phyloP scores from a whole-genome alignment of 2,888 invertebrate genomes.

The Brachyopa scutellaris region DNA sequence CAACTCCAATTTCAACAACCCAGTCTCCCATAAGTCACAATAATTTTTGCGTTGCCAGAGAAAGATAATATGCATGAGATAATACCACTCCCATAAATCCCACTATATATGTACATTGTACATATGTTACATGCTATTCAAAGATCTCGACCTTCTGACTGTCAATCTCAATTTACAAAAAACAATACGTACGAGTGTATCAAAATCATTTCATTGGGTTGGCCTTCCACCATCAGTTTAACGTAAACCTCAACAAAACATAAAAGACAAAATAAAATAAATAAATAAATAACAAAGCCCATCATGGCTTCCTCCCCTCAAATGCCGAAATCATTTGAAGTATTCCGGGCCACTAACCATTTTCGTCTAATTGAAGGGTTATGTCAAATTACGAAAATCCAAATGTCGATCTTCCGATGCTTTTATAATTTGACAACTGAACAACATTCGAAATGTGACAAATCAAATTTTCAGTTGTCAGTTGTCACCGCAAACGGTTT shows the following conservation, averaged over 20 bases:
- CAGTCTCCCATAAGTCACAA: too few relatives aligned
- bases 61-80: too few relatives aligned
- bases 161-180: conserved; percentile 19
- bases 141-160: conserved; percentile 10
- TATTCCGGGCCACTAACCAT: background rate
- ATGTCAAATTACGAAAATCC: background rate
- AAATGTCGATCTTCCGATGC: background rate
- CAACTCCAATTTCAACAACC: too few relatives aligned
- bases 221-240: conserved; percentile 21
- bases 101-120: too few relatives aligned
- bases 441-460: conserved; percentile 7
- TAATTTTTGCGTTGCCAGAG: too few relatives aligned
- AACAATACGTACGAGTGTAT: background rate
- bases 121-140: conserved; percentile 5
- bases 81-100: too few relatives aligned
- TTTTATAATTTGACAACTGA: background rate
- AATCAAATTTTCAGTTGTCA: conserved; percentile 17
- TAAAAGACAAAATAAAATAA: background rate
- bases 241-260: background rate
- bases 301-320: background rate
- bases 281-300: background rate
- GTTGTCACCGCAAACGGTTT: conserved; percentile 15
- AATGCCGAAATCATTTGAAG: background rate
- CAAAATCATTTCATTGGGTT: conserved; percentile 8
- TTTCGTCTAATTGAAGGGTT: background rate